phyloP scores from a whole-genome alignment of 2,113 vertebrate species.

The Turnix velox region DNA sequence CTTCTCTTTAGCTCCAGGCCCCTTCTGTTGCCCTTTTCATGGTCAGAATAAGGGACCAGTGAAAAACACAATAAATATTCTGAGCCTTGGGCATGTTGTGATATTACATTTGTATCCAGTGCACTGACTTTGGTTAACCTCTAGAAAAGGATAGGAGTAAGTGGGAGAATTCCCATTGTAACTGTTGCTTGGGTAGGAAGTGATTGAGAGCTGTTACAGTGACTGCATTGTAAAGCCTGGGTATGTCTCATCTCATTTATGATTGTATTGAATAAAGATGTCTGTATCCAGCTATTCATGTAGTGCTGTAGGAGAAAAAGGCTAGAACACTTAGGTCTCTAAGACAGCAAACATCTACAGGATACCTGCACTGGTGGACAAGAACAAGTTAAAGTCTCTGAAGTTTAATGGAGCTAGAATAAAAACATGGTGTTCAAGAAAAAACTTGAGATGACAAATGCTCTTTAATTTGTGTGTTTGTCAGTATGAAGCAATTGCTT shows the following conservation, averaged over 20 bases:
- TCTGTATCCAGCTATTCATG: background rate
- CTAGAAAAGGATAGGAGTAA: background rate
- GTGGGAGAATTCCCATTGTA: background rate
- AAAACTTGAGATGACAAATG: background rate
- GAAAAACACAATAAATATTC: background rate
- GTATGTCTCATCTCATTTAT: background rate
- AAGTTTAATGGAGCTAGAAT: background rate
- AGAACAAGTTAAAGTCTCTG: background rate
- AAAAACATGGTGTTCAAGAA: background rate
- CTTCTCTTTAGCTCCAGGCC: background rate
- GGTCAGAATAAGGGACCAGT: background rate
- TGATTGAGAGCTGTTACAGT: background rate
- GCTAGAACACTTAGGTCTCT: background rate
- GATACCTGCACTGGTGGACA: background rate
- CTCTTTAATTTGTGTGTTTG: background rate
- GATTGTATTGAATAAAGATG: background rate
- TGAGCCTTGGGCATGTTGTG: background rate
- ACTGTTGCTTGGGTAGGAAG: background rate
- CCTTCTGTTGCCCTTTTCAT: background rate
- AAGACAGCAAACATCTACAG: background rate
- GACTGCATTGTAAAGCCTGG: background rate
- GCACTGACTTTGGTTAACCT: background rate
- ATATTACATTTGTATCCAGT: background rate
- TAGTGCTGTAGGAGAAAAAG: background rate
- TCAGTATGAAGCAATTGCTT: background rate